phyloP scores from a whole-genome alignment of 2,113 vertebrate species.

The Nasalis larvatus region DNA sequence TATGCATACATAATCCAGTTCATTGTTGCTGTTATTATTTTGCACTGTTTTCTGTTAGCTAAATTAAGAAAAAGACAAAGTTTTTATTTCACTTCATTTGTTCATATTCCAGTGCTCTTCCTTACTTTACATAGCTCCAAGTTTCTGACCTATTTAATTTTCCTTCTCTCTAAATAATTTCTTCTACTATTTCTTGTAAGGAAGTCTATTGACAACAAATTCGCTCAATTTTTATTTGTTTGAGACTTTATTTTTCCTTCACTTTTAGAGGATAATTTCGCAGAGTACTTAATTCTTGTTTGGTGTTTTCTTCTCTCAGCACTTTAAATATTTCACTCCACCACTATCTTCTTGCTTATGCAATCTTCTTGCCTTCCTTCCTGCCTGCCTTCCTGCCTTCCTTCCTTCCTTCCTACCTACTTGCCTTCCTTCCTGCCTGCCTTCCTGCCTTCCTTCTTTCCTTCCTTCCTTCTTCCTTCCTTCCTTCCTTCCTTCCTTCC shows the following conservation, averaged over 20 bases:
- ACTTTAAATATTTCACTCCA: not conserved
- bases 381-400: accelerated
- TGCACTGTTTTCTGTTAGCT: not conserved
- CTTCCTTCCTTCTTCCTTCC: accelerated
- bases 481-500: no score
- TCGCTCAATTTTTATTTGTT: not conserved
- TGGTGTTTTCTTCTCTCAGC: not conserved
- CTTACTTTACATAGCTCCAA: not conserved
- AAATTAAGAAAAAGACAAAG: not conserved
- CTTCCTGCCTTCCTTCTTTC: accelerated
- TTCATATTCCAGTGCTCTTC: not conserved
- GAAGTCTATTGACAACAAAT: not conserved
- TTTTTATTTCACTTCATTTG: not conserved
- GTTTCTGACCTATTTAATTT: not conserved
- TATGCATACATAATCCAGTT: not conserved
- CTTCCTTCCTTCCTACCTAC: accelerated
- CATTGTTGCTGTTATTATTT: not conserved
- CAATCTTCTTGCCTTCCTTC: no score
- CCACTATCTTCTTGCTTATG: not conserved
- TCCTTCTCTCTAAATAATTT: not conserved
- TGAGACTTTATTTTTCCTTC: not conserved
- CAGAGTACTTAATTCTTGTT: not conserved
- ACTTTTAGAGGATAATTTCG: not conserved
- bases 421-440: no score
- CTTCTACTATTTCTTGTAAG: not conserved